These are phyloP conservation scores for Lordiphosa mommai DNA, from an alignment of 1,140 invertebrate species.

Conservation along the genomic window DNA sequence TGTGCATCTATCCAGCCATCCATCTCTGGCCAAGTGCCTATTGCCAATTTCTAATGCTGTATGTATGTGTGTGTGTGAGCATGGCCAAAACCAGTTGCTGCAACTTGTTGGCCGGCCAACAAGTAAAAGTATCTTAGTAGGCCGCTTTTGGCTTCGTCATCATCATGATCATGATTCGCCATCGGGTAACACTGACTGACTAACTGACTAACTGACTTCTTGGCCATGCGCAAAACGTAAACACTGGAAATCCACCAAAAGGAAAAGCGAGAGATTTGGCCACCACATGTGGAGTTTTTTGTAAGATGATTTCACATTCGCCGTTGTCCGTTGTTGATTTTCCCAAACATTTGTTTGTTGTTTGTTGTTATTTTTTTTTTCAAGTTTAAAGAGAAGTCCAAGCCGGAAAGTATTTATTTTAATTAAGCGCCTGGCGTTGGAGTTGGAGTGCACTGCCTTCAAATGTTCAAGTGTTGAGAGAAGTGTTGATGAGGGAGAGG, in stretches of 20 bases:
- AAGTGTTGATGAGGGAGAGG: slow-evolving; percentile 3
- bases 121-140: slow-evolving; percentile 57
- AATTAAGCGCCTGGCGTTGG: slow-evolving; percentile 62
- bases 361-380: slow-evolving; percentile 18
- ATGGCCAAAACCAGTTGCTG: slow-evolving; percentile 54
- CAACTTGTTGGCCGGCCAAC: slow-evolving; percentile 27
- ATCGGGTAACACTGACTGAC: slow-evolving; percentile 41
- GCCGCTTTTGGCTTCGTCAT: slow-evolving; percentile 62
- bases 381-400: slow-evolving; percentile 21
- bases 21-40: slow-evolving; percentile 35
- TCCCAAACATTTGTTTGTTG: slow-evolving; percentile 18
- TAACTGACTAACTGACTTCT: slow-evolving; percentile 53
- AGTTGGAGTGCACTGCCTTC: slow-evolving; percentile 48
- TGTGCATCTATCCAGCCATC: slow-evolving; percentile 5
- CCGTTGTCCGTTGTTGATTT: slow-evolving; percentile 15
- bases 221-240: slow-evolving; percentile 55
- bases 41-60: slow-evolving; percentile 67
- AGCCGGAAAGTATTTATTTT: slow-evolving; percentile 75
- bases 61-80: neutral
- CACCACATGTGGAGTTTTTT: slow-evolving; percentile 38
- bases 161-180: slow-evolving; percentile 31
- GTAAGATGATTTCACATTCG: slow-evolving; percentile 39
- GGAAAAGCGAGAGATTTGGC: slow-evolving; percentile 46
- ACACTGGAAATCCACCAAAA: slow-evolving; percentile 14
- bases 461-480: slow-evolving; percentile 2